Conservation (phyloP, 2,888 invertebrate genomes). For the Leptarthrus brevirostris region DNA sequence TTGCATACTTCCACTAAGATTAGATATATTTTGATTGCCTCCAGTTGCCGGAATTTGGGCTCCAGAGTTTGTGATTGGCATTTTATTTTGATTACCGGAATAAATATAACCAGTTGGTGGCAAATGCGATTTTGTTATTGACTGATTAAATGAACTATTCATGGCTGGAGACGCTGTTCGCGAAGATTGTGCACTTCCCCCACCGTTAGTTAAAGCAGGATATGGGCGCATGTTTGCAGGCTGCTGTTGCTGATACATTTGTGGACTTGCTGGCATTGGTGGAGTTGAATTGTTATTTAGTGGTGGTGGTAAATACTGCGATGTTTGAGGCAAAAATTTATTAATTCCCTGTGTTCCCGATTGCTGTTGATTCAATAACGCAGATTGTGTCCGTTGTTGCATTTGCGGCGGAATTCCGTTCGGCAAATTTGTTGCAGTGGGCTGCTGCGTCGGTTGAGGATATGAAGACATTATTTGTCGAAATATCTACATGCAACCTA, state of each 20-base stretch:
- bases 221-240: conserved; percentile 23
- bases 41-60: background rate
- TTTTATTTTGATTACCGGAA: background rate
- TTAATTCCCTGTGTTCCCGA: conserved; percentile 1
- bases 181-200: conserved; percentile 63
- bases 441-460: conserved; percentile 24
- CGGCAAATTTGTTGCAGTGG: background rate
- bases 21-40: conserved; percentile 38
- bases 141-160: conserved; percentile 55
- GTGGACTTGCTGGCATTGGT: background rate
- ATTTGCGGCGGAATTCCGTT: conserved; percentile 45
- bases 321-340: conserved; percentile 36
- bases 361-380: conserved; percentile 1
- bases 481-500: conserved; percentile 38
- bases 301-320: conserved; percentile 15
- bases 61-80: background rate
- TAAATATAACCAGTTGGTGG: conserved; percentile 38
- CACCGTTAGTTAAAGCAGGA: conserved; percentile 45
- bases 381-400: background rate
- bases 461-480: conserved; percentile 28
- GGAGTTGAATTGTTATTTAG: background rate
- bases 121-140: conserved; percentile 48
- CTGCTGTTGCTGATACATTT: conserved; percentile 27
- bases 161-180: conserved; percentile 64
- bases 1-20: conserved; percentile 56